Conservation (phyloP, 2,797 vertebrate genomes). For the Sebastolobus altivelis region DNA sequence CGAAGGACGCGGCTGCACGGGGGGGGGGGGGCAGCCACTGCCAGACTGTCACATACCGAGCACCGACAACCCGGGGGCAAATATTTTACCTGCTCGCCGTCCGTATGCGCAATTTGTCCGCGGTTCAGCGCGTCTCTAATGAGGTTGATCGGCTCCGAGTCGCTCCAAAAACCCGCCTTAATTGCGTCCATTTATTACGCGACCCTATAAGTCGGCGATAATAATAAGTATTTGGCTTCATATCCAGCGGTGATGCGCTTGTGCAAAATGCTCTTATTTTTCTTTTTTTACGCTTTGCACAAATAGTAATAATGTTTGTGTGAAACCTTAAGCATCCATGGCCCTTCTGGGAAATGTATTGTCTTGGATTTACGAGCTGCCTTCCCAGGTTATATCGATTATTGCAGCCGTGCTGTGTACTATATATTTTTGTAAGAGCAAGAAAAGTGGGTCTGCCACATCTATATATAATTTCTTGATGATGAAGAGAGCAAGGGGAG, state of each 20-base stretch:
- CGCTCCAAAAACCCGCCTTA: constrained; percentile 68
- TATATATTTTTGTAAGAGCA: constrained; percentile 61
- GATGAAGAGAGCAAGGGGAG: constrained; percentile 41
- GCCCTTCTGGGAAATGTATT: constrained; percentile 74
- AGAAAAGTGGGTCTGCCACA: constrained; percentile 63
- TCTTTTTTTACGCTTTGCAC: constrained; percentile 15
- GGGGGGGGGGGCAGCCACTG: constrained; percentile 41
- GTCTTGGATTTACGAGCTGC: constrained; percentile 76
- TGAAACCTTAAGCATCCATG: constrained; percentile 49
- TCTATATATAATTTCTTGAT: constrained; percentile 67
- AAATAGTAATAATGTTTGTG: constrained; percentile 51
- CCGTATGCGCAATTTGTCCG: constrained; percentile 49
- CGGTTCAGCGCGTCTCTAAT: constrained; percentile 75
- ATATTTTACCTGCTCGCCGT: constrained; percentile 69
- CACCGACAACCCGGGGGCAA: constrained; percentile 64
- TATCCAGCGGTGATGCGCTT: constrained; percentile 30
- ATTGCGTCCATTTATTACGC: constrained; percentile 78
- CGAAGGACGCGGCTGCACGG: constrained; percentile 1
- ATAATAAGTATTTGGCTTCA: constrained; percentile 71
- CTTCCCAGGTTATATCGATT: constrained; percentile 73
- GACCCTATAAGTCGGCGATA: constrained; percentile 49
- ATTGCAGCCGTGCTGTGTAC: constrained; percentile 54
- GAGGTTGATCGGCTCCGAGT: constrained; percentile 68
- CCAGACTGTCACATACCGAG: constrained; percentile 60
- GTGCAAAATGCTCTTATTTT: constrained; percentile 19